Evolutionary conservation across 2,113 vertebrate species (phyloP).

Genomic region (Indicator maculatus): DNA sequence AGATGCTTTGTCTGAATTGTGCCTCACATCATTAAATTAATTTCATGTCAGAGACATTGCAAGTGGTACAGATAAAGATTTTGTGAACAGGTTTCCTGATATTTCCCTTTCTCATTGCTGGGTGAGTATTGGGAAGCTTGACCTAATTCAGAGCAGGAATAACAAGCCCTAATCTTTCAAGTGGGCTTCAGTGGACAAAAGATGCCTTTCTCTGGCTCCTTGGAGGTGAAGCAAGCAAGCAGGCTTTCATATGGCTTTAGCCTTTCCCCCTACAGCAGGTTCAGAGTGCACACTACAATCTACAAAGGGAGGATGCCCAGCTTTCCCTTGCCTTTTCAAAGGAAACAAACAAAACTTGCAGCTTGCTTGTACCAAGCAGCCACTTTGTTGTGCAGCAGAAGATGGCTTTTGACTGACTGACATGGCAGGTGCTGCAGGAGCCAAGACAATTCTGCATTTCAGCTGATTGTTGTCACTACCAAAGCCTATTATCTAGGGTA

Average conservation of each 20-base stretch:
- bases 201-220: not conserved
- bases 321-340: not conserved
- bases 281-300: not conserved
- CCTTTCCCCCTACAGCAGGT: not conserved
- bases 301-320: not conserved
- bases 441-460: constrained; percentile 72
- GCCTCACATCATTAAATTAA: not conserved
- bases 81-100: not conserved
- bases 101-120: not conserved
- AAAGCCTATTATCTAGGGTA: constrained; percentile 78
- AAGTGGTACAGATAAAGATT: not conserved
- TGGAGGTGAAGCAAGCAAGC: not conserved
- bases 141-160: not conserved
- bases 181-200: not conserved
- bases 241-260: not conserved
- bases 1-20: not conserved
- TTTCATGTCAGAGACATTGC: not conserved
- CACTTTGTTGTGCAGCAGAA: constrained; percentile 20
- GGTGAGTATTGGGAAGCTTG: not conserved
- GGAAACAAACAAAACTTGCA: not conserved
- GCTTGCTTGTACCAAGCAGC: not conserved
- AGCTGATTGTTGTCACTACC: constrained; percentile 62
- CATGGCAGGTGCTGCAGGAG: constrained; percentile 71
- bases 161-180: not conserved
- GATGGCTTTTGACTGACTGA: constrained; percentile 58